phyloP scores from a whole-genome alignment of 2,888 invertebrate species.

The Ennomos erosarius region DNA sequence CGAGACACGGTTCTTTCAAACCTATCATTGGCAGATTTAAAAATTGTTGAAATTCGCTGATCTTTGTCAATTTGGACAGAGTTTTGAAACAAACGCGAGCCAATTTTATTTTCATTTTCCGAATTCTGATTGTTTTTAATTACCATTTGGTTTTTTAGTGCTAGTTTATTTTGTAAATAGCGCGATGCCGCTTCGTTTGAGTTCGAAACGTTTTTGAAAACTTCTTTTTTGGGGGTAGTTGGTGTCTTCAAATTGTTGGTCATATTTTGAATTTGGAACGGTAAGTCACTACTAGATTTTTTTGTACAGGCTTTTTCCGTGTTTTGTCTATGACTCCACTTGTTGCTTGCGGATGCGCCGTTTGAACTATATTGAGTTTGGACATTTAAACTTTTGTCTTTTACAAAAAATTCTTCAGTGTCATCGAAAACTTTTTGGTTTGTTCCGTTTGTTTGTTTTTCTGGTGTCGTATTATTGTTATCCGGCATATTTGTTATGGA shows the following conservation, averaged over 20 bases:
- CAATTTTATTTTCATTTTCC: background rate
- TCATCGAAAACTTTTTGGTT: background rate
- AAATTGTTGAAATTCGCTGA: background rate
- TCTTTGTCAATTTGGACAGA: background rate
- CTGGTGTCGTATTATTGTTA: background rate
- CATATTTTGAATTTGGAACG: constrained; percentile 10
- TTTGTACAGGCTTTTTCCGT: background rate
- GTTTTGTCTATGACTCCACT: background rate
- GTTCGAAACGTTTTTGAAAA: background rate
- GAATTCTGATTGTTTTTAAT: background rate
- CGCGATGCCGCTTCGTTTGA: constrained; percentile 9
- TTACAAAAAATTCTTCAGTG: background rate
- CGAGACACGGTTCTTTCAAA: background rate
- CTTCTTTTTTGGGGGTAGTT: constrained; percentile 8
- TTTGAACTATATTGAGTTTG: background rate
- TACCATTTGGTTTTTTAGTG: background rate
- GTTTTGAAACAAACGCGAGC: constrained; percentile 6
- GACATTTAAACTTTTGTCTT: background rate
- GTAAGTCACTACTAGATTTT: background rate
- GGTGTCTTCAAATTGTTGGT: background rate
- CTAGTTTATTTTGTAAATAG: constrained; percentile 1
- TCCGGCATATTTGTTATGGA: constrained; percentile 2
- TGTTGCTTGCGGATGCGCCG: background rate
- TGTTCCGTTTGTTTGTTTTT: background rate
- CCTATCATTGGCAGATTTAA: background rate